A percentile compares a stretch with the other conserved stretches of the same genome.
phyloP scores from a whole-genome alignment of 2,113 vertebrate species.

The Cyanoramphus novaezelandiae region DNA sequence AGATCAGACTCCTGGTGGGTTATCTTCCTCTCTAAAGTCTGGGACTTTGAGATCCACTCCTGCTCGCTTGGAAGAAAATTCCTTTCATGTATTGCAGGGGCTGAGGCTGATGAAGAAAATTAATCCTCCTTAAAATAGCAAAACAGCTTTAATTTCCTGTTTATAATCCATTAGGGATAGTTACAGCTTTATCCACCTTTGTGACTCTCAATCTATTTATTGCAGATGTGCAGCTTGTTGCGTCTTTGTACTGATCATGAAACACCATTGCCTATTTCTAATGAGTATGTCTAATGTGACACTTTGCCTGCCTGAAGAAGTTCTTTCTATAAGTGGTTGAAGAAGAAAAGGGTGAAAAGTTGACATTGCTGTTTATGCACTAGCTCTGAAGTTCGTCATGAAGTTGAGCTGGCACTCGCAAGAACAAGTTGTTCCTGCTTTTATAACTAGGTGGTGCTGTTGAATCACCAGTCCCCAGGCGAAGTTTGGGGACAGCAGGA shows the following conservation, averaged over 20 bases:
- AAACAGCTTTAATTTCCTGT: background rate
- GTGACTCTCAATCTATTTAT: background rate
- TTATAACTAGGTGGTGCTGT: slow-evolving; percentile 44
- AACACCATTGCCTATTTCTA: background rate
- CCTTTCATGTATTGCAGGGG: background rate
- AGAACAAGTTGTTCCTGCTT: background rate
- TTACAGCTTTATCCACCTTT: background rate
- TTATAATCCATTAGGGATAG: background rate
- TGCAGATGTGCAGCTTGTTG: background rate
- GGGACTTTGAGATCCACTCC: background rate
- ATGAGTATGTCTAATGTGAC: background rate
- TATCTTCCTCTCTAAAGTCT: background rate
- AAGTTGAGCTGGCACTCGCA: background rate
- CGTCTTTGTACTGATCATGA: background rate
- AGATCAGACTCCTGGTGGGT: background rate
- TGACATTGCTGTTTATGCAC: background rate
- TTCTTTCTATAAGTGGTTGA: background rate
- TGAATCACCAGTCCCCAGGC: background rate
- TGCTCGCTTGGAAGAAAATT: background rate
- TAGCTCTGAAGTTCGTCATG: background rate
- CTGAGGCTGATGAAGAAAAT: background rate
- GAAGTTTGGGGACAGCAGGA: background rate
- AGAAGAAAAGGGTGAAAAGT: background rate
- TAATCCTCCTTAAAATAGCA: background rate
- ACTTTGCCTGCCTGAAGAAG: background rate